Base-by-base conservation (phyloP, 1,140 invertebrate species). In the Drosophila guanche region DNA sequence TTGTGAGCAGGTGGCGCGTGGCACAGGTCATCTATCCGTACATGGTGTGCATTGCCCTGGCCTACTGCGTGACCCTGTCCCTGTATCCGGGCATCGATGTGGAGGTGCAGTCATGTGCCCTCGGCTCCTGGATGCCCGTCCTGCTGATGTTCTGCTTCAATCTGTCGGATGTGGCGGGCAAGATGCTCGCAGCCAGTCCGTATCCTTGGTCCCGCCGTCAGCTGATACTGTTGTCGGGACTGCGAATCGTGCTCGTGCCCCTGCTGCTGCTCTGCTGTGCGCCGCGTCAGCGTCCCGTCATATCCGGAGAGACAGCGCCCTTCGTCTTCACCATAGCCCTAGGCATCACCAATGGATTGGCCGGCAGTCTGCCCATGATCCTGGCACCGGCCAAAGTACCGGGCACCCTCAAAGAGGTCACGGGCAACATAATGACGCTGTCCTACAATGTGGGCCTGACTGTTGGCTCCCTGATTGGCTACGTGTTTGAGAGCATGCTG, bases 381-480 rank as follows among this genome's bases (percentile, higher is more conserved):
- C 93, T 97, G 63, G 97, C 97, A 1, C 96, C 97, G 5, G 94
- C 94, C 33, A 95, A 96, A 89, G 96, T 98, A 2, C 93, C 94
- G 1, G 95, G 95, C 56, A 94, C 95, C n/a, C 93, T 95, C 61
- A 93, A 95, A 53, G 96, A 97, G 92, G 92, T 97, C 0, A 95
- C 93, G 95, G 97, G 97, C 54, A 98, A 98, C 78, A 97, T 98
- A 76, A 98, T 98, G 97, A 98, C 97, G 0, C 84, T 98, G 0
- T 96, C 96, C 0, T 98, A 98, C 88, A 97, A 95, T 81, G 93
- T 96, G 42, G 97, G 97, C 1, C 92, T 98, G 25, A 95, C 96
- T 0, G 93, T 95, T 2, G 97, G 97, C 1, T 96, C 96, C 0
- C 90, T 96, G 1, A 93, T 96, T 45, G 96, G 97, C 1, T 98